Conservation (phyloP, 2,113 vertebrate genomes). For the Okapia johnstoni region DNA sequence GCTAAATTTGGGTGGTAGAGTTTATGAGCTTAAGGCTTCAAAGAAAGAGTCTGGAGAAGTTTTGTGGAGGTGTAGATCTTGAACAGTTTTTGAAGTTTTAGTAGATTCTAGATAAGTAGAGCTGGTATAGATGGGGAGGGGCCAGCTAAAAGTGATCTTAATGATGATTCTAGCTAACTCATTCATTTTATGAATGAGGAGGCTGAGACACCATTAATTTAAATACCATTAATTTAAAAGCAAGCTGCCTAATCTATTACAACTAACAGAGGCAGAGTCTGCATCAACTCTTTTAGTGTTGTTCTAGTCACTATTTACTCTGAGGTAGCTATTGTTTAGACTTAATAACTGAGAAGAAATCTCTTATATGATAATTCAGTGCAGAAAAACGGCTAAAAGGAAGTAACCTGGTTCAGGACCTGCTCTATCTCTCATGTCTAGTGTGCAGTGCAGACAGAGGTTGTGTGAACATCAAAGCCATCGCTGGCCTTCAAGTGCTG, state of each 20-base stretch:
- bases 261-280: neutral
- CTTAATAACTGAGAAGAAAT: conserved; percentile 29
- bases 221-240: neutral
- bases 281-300: neutral
- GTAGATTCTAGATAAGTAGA: conserved; percentile 5
- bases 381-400: neutral
- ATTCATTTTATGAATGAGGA: conserved; percentile 34
- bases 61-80: neutral
- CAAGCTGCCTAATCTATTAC: neutral
- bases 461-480: neutral
- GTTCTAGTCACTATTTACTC: neutral
- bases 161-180: neutral
- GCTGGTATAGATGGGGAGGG: neutral
- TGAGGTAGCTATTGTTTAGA: neutral
- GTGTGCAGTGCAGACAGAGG: neutral
- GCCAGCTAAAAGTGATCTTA: neutral
- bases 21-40: conserved; percentile 34
- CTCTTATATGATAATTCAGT: neutral
- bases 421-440: neutral
- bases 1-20: neutral
- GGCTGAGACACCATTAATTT: neutral
- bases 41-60: conserved; percentile 3
- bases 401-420: neutral
- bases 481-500: neutral
- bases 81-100: neutral